Conservation (phyloP, 2,797 vertebrate species). For the Sitta carolinensis region DNA sequence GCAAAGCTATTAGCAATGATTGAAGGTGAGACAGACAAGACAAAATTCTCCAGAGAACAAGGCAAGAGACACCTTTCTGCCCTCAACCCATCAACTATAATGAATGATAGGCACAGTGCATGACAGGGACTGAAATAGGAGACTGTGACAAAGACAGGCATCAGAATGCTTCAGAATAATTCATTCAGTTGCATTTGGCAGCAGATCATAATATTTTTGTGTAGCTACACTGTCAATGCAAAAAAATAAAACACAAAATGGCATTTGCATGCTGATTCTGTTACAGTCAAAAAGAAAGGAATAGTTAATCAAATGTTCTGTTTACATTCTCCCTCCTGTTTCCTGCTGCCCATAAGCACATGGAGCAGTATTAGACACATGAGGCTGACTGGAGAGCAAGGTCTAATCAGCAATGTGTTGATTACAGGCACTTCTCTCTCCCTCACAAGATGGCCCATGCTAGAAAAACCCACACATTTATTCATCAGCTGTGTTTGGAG, state of each 20-base stretch:
- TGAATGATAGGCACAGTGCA: constrained; percentile 68
- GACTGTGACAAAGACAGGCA: constrained; percentile 59
- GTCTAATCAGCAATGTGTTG: not conserved
- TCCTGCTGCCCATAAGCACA: not conserved
- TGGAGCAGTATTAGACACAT: not conserved
- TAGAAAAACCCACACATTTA: not conserved
- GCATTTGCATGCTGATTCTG: constrained; percentile 16
- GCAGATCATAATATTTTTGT: constrained; percentile 58
- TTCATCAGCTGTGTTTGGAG: not conserved
- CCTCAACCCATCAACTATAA: constrained; percentile 67
- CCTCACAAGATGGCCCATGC: not conserved
- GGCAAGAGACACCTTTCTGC: constrained; percentile 69
- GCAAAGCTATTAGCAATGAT: constrained; percentile 86
- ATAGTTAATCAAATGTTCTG: not conserved
- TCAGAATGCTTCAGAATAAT: constrained; percentile 65
- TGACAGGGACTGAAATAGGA: constrained; percentile 57
- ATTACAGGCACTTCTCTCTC: not conserved
- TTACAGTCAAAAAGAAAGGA: constrained; percentile 16
- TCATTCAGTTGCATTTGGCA: constrained; percentile 45
- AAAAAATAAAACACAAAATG: constrained; percentile 11
- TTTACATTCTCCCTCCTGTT: not conserved
- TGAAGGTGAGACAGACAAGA: constrained; percentile 79
- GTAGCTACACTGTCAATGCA: constrained; percentile 5
- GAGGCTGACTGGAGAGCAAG: not conserved
- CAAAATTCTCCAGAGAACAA: constrained; percentile 77